Evolutionary conservation across 2,797 vertebrate genomes (phyloP).

Genomic region (Pristis pectinata): DNA sequence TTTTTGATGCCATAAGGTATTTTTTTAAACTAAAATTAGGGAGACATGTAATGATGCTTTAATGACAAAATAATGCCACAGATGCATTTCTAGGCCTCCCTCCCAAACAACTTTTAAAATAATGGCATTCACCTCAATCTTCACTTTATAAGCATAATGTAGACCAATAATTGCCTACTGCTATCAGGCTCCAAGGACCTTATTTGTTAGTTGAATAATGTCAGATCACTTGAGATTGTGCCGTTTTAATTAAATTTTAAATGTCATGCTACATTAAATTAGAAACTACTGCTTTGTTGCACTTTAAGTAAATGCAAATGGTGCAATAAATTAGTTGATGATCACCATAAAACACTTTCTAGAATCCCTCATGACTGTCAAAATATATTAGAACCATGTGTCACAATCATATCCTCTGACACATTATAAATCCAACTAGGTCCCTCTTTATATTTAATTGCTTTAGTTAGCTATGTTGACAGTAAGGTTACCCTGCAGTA

Average conservation of each 20-base stretch:
- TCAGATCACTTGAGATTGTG: slow-evolving; percentile 35
- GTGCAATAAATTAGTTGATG: slow-evolving; percentile 29
- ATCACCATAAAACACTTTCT: slow-evolving; percentile 19
- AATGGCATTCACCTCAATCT: not conserved
- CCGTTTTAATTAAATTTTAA: slow-evolving; percentile 35
- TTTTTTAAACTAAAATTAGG: not conserved
- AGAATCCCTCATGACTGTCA: not conserved
- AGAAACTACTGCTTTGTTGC: slow-evolving; percentile 30
- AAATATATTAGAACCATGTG: slow-evolving; percentile 19
- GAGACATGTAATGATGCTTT: not conserved
- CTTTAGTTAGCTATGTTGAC: slow-evolving; percentile 20
- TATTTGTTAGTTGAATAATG: slow-evolving; percentile 34
- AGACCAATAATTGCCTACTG: not conserved
- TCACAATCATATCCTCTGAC: slow-evolving; percentile 3
- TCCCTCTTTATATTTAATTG: not conserved
- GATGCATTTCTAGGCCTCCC: not conserved
- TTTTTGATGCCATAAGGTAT: not conserved
- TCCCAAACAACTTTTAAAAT: not conserved
- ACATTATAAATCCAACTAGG: not conserved
- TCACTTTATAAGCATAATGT: not conserved
- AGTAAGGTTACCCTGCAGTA: slow-evolving; percentile 7
- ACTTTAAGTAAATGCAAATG: slow-evolving; percentile 29
- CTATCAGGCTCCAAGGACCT: slow-evolving; percentile 5
- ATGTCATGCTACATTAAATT: slow-evolving; percentile 35
- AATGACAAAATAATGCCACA: not conserved